Base-by-base conservation (phyloP, 1,140 invertebrate species). In the Musca domestica region DNA sequence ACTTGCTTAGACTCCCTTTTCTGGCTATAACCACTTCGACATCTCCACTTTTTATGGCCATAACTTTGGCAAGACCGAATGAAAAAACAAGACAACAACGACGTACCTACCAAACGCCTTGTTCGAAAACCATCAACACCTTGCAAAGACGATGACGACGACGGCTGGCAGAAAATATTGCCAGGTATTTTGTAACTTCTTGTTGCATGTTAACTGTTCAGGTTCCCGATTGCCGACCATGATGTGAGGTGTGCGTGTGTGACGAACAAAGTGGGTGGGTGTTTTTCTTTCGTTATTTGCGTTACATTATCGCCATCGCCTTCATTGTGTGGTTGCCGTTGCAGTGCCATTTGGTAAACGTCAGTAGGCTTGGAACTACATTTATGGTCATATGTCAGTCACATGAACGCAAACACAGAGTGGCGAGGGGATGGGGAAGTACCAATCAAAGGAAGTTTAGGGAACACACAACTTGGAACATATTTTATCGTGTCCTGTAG, bases 321-420 rank as follows among this genome's bases (percentile, higher is more conserved):
- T 52, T 23, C 15, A 19, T 3, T 10, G 20, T 9, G 48, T 52
- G 19, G 51, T 23, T 52, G 51, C 51, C 34, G 34, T 41, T 41
- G 27, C 9, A 30, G 27, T 41, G 34, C 34, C 34, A 41, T 41
- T 52, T 52, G 51, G 20, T 22, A 20, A 52, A 14, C 51, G 19
- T 20, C 48, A 22, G 22, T 56, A 56, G 52, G 52, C 52, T 27
- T 56, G 27, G 12, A 61, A 61, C 56, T 34, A 41, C 34, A 61
- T 41, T 61, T 61, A 61, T 61, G 27, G 56, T 61, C 56, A 61
- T 61, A 20, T 61, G 56, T 61, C 56, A 61, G 17, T 51, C 17
- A 41, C 34, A 41, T 12, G 34, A 41, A 41, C 10, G 34, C 10
- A 41, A 30, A 30, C 9, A n/a, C n/a, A n/a, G n/a, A 4, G 27